Conservation (phyloP, 2,797 vertebrate genomes). For the Falco berigora region DNA sequence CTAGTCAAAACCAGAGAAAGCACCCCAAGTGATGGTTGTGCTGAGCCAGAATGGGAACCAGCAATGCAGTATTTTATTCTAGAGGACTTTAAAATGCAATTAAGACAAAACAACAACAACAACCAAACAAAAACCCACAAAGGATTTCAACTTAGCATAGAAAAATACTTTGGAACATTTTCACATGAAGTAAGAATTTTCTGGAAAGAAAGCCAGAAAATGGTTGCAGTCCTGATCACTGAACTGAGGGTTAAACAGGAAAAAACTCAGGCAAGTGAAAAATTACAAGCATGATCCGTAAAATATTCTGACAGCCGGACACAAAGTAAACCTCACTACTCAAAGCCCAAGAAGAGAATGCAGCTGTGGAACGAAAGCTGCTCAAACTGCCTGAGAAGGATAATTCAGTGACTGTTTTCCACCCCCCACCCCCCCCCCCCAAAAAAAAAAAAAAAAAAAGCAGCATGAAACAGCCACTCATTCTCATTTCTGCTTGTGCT, state of each 20-base stretch:
- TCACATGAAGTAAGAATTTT: background rate
- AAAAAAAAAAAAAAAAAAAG: background rate
- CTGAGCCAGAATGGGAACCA: background rate
- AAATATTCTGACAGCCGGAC: background rate
- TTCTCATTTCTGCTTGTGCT: background rate
- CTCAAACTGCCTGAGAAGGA: background rate
- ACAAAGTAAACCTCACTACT: background rate
- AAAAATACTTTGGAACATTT: background rate
- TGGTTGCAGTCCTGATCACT: background rate
- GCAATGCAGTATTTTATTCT: background rate
- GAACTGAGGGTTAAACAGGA: background rate
- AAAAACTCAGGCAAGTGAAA: constrained; percentile 22
- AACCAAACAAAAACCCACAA: background rate
- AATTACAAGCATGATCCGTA: background rate
- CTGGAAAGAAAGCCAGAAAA: background rate
- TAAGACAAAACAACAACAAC: background rate
- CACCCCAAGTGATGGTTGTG: background rate
- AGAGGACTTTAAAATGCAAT: background rate
- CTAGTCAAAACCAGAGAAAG: background rate
- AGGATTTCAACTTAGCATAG: background rate
- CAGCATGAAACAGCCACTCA: background rate
- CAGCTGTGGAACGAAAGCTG: background rate
- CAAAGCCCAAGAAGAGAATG: background rate
- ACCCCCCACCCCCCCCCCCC: too few relatives aligned
- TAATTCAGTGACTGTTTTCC: background rate